phyloP scores from a whole-genome alignment of 1,140 invertebrate genomes.

The Aphaenogaster ashmeadi region DNA sequence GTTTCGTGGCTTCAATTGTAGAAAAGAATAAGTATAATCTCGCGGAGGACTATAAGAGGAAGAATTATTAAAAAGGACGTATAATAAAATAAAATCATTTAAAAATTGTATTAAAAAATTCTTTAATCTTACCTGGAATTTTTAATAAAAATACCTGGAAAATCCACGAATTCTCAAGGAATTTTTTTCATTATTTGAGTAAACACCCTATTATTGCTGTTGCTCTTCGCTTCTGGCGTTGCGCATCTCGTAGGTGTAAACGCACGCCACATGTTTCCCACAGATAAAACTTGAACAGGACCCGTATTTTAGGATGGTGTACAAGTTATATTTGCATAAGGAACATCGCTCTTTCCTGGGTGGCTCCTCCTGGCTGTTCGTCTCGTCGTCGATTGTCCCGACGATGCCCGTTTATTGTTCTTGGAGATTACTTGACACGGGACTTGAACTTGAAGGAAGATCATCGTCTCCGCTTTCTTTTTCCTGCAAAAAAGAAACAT shows the following conservation, averaged over 20 bases:
- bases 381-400: background rate
- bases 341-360: conserved; percentile 7
- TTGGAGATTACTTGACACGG: background rate
- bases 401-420: background rate
- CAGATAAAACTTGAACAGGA: conserved; percentile 2
- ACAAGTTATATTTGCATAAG: background rate
- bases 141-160: no score
- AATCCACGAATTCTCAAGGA: no score
- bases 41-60: no score
- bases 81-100: no score
- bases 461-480: background rate
- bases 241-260: background rate
- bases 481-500: background rate
- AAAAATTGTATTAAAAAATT: no score
- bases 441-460: background rate
- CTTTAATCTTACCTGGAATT: no score
- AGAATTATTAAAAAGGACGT: no score
- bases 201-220: background rate
- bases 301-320: background rate
- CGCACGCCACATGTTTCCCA: background rate
- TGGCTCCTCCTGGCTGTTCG: background rate
- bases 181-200: no score
- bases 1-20: no score
- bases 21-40: no score
- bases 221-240: background rate